Evolutionary conservation across 2,888 invertebrate species (phyloP).

Genomic region (Epinotia nisella): DNA sequence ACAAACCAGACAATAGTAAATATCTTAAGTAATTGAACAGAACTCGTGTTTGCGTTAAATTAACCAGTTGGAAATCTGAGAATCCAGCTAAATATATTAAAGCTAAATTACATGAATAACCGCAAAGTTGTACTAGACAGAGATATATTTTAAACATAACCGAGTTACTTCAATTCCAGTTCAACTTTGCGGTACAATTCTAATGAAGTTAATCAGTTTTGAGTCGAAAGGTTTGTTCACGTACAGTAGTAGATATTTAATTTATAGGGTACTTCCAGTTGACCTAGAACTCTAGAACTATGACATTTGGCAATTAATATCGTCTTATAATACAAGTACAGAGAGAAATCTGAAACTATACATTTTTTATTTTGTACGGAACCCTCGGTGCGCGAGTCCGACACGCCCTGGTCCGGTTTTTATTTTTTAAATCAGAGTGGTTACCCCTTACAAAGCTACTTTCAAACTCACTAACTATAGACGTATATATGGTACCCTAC

Average conservation of each 20-base stretch:
- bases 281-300: no score
- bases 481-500: neutral
- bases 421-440: no score
- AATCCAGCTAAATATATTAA: constrained; percentile 5
- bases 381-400: no score
- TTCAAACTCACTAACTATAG: no score
- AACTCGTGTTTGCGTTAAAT: constrained; percentile 20
- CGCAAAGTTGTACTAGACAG: constrained; percentile 3
- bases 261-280: no score
- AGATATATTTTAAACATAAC: neutral
- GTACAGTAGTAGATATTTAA: neutral
- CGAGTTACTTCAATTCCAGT: neutral
- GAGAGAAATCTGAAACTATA: no score
- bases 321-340: no score
- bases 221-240: neutral
- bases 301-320: no score
- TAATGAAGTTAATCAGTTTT: neutral
- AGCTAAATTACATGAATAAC: constrained; percentile 2
- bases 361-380: no score
- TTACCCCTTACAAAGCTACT: no score
- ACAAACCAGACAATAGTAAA: no score
- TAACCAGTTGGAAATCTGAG: constrained; percentile 6
- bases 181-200: constrained; percentile 15
- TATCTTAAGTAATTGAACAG: constrained; percentile 6
- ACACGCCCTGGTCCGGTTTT: no score